Base-by-base conservation (phyloP, 2,888 invertebrate species). In the Strigamia transsilvanica region DNA sequence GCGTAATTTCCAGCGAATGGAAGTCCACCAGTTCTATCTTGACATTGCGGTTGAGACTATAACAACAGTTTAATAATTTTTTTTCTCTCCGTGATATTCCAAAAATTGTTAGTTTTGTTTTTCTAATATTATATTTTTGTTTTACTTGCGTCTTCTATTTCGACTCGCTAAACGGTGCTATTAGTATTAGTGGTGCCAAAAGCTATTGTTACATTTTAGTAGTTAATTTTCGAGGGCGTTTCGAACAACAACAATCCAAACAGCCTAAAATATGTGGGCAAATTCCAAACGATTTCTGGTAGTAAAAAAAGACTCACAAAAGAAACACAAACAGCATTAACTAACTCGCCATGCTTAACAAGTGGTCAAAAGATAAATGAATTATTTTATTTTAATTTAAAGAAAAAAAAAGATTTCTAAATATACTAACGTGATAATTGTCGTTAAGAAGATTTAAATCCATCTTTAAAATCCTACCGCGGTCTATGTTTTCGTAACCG, bases 1-100 rank as follows among this genome's bases (percentile, higher is more conserved):
- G 80, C 42, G 15, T 73, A 73, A 73, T 73, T 73, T 12, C 73
- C 73, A n/a, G 73, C 73, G 12, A n/a, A 73, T n/a, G 73, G 73
- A 15, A 32, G 32, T 15, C 23, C 73, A 32, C 32, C 12, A 27
- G 9, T 56, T 56, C 56, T 56, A 56, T 56, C 56, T 56, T 56
- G 56, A 21, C 56, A 56, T n/a, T 56, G 15, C 18, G 56, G 56
- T 18, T 73, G 73, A 15, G 73, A 73, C 73, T 73, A 73, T 73
- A 73, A 73, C 7, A 32, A 73, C 5, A 73, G 27, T 73, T 27
- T 32, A 23, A 32, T 73, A 12, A 73, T 73, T 73, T 73, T 27
- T 27, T 73, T 73, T n/a, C 73, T 27, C 13, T 32, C 18, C 9
- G 5, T 18, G n/a, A 56, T n/a, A n/a, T 9, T 56, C 56, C 38